Conservation (phyloP, 2,113 vertebrate genomes). For the Zosterops borbonicus region DNA sequence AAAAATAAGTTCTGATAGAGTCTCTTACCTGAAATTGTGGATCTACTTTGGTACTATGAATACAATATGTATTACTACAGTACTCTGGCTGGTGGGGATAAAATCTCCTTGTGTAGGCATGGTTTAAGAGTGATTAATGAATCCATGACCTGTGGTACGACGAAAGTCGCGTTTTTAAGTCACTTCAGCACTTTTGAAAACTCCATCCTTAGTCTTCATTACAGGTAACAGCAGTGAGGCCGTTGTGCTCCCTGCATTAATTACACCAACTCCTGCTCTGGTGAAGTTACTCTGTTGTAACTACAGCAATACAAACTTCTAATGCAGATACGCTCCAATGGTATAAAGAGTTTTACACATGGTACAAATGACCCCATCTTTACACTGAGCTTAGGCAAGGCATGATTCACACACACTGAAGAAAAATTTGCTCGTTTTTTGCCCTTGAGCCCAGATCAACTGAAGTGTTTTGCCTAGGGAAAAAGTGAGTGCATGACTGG, state of each 20-base stretch:
- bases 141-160: background rate
- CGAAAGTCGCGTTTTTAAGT: rapidly evolving
- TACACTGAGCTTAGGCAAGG: background rate
- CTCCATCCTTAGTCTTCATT: constrained; percentile 56
- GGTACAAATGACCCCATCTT: background rate
- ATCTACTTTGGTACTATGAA: background rate
- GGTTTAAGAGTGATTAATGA: constrained; percentile 46
- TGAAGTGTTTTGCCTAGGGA: background rate
- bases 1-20: background rate
- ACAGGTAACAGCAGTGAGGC: background rate
- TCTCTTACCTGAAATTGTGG: background rate
- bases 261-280: background rate
- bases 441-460: background rate
- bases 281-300: background rate
- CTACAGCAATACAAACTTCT: constrained; percentile 20
- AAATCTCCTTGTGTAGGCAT: background rate
- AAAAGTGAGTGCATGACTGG: background rate
- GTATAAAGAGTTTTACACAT: background rate
- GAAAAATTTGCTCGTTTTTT: background rate
- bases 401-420: background rate
- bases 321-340: background rate
- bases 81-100: background rate
- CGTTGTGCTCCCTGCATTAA: background rate
- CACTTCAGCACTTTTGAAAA: constrained; percentile 28
- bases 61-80: background rate